Percentiles rank a stretch among this genome's conserved stretches.
These are phyloP conservation scores for Pogonophryne albipinna DNA, from an alignment of 2,797 vertebrate genomes.

Conservation along the genomic window DNA sequence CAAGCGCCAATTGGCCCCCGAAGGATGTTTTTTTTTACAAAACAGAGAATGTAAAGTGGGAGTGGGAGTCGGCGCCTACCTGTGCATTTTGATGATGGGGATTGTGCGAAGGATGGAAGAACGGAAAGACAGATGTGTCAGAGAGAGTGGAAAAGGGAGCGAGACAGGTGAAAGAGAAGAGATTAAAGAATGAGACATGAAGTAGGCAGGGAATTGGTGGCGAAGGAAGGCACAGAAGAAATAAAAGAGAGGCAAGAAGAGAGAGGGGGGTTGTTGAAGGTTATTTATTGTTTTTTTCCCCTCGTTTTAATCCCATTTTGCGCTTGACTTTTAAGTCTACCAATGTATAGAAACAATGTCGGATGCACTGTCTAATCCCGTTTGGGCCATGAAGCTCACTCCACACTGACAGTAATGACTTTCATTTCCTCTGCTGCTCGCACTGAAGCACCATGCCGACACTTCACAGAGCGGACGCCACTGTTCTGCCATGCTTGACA, in stretches of 20 bases:
- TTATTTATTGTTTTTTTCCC: conserved; percentile 82
- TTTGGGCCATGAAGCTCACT: conserved; percentile 86
- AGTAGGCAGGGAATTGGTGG: conserved; percentile 62
- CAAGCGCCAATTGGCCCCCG: conserved; percentile 69
- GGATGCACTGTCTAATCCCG: conserved; percentile 85
- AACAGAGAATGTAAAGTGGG: conserved; percentile 53
- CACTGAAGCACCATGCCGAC: conserved; percentile 67
- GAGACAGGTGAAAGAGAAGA: conserved; percentile 61
- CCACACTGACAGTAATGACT: conserved; percentile 83
- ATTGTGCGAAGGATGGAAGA: conserved; percentile 59
- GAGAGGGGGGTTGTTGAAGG: conserved; percentile 65
- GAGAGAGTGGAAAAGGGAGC: conserved; percentile 45
- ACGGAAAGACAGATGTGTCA: conserved; percentile 47
- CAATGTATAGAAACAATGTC: conserved; percentile 87
- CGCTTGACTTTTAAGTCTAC: conserved; percentile 87
- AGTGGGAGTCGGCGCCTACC: conserved; percentile 65
- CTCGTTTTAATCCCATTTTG: conserved; percentile 87
- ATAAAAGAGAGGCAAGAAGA: conserved; percentile 50
- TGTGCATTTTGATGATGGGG: conserved; percentile 69
- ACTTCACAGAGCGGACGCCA: conserved; percentile 72
- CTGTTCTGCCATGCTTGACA: conserved; percentile 68
- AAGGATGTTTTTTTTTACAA: conserved; percentile 55
- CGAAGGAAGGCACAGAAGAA: conserved; percentile 52
- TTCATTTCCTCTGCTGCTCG: conserved; percentile 79
- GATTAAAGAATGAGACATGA: conserved; percentile 62